These are phyloP conservation scores for Oryzias dopingdopingensis DNA, from an alignment of 2,797 vertebrate species.

Conservation along the genomic window DNA sequence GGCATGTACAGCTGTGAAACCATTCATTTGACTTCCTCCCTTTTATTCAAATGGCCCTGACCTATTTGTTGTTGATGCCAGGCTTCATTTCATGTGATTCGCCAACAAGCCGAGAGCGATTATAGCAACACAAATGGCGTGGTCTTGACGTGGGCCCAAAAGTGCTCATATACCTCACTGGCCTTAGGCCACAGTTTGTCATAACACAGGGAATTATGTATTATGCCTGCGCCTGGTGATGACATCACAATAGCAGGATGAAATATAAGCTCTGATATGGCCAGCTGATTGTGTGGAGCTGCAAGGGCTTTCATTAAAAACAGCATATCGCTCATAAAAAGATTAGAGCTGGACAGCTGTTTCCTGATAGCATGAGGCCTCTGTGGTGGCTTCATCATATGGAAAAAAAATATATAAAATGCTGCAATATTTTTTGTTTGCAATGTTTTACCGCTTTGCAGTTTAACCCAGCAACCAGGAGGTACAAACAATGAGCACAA, in stretches of 20 bases:
- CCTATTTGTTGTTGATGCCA: conserved; percentile 70
- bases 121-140: conserved; percentile 73
- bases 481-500: neutral
- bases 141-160: conserved; percentile 76
- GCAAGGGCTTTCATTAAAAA: conserved; percentile 85
- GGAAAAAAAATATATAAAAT: conserved; percentile 61
- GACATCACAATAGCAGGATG: conserved; percentile 85
- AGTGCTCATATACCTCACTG: conserved; percentile 74
- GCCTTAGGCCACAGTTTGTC: conserved; percentile 79
- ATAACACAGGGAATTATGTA: conserved; percentile 84
- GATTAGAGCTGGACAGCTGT: conserved; percentile 82
- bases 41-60: conserved; percentile 71
- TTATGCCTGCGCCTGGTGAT: conserved; percentile 77
- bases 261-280: conserved; percentile 85
- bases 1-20: conserved; percentile 38
- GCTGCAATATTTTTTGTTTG: conserved; percentile 16
- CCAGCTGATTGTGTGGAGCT: conserved; percentile 78
- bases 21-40: conserved; percentile 63
- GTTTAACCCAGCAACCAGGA: conserved; percentile 23
- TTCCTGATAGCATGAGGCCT: conserved; percentile 70
- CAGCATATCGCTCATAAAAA: conserved; percentile 85
- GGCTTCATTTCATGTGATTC: conserved; percentile 61
- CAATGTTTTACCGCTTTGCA: conserved; percentile 21
- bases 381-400: conserved; percentile 75
- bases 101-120: conserved; percentile 71